Percentiles rank a stretch among this genome's conserved stretches.
phyloP scores from a whole-genome alignment of 2,113 vertebrate genomes.

The Phyllopteryx taeniolatus region DNA sequence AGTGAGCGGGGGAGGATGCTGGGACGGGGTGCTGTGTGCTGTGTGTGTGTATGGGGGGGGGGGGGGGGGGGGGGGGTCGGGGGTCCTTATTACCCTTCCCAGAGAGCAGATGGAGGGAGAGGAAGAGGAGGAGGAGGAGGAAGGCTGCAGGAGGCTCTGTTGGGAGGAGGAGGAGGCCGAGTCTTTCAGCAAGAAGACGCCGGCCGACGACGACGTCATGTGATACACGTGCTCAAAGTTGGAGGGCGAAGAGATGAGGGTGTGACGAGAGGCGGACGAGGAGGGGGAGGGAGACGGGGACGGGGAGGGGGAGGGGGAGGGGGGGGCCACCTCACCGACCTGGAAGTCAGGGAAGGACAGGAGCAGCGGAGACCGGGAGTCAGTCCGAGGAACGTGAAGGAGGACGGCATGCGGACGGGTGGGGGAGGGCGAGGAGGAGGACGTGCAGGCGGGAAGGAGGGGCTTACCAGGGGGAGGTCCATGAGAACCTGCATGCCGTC shows the following conservation, averaged over 20 bases:
- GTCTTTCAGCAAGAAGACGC: conserved; percentile 82
- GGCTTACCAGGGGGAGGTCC: conserved; percentile 94
- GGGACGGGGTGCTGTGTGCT: background rate
- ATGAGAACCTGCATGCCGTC: conserved; percentile 98
- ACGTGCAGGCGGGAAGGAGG: conserved; percentile 67
- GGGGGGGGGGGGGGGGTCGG: conserved; percentile 57
- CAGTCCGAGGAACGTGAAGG: background rate
- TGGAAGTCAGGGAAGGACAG: conserved; percentile 53
- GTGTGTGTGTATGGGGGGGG: background rate
- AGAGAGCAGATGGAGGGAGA: conserved; percentile 82
- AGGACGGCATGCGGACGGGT: background rate
- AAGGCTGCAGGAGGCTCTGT: conserved; percentile 65
- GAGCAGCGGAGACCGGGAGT: conserved; percentile 29
- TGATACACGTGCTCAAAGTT: conserved; percentile 86
- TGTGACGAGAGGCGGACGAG: conserved; percentile 68
- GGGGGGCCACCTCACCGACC: conserved; percentile 53
- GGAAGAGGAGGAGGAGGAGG: conserved; percentile 74
- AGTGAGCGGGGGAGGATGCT: background rate
- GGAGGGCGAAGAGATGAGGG: conserved; percentile 82
- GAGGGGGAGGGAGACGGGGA: conserved; percentile 12
- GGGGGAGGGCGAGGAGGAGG: conserved; percentile 63
- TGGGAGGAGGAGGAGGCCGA: conserved; percentile 71
- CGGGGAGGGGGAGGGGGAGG: conserved; percentile 51
- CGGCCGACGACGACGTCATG: conserved; percentile 79
- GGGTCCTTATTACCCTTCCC: conserved; percentile 76